These are phyloP conservation scores for Fukomys damarensis DNA, from an alignment of 2,113 vertebrate species.

Conservation along the genomic window DNA sequence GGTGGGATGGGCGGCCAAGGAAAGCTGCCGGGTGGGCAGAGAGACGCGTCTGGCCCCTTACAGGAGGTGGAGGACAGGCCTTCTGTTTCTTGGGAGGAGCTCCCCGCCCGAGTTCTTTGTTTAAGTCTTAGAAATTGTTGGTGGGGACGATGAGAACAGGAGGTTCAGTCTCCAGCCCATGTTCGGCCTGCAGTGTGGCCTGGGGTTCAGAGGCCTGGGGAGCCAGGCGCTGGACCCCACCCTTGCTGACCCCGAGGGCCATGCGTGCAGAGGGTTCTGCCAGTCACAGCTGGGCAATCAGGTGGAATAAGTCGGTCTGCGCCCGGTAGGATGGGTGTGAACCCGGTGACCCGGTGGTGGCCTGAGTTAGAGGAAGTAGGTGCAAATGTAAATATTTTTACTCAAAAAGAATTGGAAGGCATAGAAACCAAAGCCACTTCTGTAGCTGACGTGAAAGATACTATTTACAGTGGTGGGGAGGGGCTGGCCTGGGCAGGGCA, in stretches of 20 bases:
- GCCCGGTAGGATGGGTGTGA: not conserved
- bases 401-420: not conserved
- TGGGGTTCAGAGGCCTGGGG: not conserved
- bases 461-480: not conserved
- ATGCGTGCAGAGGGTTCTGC: not conserved
- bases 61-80: not conserved
- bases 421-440: slow-evolving; percentile 11
- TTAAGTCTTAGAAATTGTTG: not conserved
- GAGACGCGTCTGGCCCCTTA: not conserved
- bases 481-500: not conserved
- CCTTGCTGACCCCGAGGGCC: not conserved
- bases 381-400: slow-evolving; percentile 27
- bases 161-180: not conserved
- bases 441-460: not conserved
- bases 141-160: not conserved
- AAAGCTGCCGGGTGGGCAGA: not conserved
- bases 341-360: too few species aligned
- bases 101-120: not conserved
- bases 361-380: not conserved
- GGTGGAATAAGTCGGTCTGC: not conserved
- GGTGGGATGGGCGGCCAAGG: not conserved
- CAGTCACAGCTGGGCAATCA: not conserved
- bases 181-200: not conserved
- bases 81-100: not conserved
- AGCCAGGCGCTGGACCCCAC: not conserved